Evolutionary conservation across 2,888 invertebrate species (phyloP), one percentile per base, ranked within the genome.

Genomic region (Lasius platythorax): DNA sequence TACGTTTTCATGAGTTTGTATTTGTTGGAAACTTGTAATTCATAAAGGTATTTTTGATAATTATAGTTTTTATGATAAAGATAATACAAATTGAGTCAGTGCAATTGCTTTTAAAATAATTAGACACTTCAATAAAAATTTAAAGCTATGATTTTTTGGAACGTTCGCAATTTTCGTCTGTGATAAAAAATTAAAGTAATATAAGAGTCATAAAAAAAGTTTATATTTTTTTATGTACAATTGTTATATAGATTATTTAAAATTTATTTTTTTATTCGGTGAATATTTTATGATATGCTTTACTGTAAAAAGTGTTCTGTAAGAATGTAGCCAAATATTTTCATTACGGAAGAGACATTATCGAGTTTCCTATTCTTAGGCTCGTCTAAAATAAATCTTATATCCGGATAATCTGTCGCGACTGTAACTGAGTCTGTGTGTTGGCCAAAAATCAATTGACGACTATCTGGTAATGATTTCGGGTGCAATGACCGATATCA

Each of bases 401-500:
- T 85, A 70, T 70, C 66, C 83, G 88, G 84, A 82, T 84, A 82
- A 73, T 79, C 70, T 79, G 74, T 89, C 87, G 85, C 83, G 89
- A 89, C 85, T 85, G 83, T 89, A 87, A 89, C 82, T 87, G 84
- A 75, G 84, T 76, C 58, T 87, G 87, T 63, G 43, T 79, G 85
- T 84, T 58, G 72, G 90, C 87, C 83, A 88, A 82, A 85, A 87
- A 88, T 85, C 81, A 90, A 88, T 85, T 87, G 85, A 72, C 33
- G 66, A 68, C 81, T 88, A 66, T 73, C 64, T 37, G 72, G 46
- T 73, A 81, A 46, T 33, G 23, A 73, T 58, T 56, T 33, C 46
- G 72, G 66, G 88, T 85, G 90, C 88, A 90, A 90, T 85, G 85
- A 88, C 86, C 90, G 33, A 70, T 43, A 23, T 64, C 78, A 84